phyloP scores from a whole-genome alignment of 2,797 vertebrate genomes.

The Sebastes ruberrimus region DNA sequence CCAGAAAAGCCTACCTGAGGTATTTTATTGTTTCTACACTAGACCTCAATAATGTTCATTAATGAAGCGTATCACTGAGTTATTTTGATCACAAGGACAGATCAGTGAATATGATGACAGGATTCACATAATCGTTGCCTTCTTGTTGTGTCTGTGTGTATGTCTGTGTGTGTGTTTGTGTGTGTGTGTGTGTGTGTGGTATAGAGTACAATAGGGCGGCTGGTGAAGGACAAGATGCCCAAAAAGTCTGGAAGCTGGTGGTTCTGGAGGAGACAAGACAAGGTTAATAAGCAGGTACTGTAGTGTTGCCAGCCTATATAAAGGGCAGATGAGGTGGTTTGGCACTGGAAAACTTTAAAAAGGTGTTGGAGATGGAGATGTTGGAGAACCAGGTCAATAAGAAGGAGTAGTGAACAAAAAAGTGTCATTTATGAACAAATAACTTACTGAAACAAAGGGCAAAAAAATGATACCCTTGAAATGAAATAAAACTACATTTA shows the following conservation, averaged over 20 bases:
- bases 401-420: too few species aligned
- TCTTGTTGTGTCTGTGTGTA: background rate
- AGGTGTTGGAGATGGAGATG: too few species aligned
- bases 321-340: too few species aligned
- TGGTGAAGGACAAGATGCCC: slow-evolving; percentile 94
- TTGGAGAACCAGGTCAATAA: too few species aligned
- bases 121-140: background rate
- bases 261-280: slow-evolving; percentile 91
- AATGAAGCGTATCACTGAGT: background rate
- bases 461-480: too few species aligned
- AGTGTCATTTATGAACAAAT: too few species aligned
- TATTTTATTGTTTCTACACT: slow-evolving; percentile 57
- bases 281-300: slow-evolving; percentile 81
- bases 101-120: background rate
- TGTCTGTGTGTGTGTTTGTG: background rate
- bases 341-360: too few species aligned
- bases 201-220: slow-evolving; percentile 85
- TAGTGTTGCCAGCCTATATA: background rate
- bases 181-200: slow-evolving; percentile 16
- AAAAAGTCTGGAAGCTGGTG: slow-evolving; percentile 93
- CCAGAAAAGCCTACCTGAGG: slow-evolving; percentile 93
- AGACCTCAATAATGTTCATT: background rate
- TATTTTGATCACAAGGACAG: background rate
- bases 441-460: too few species aligned
- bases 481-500: too few species aligned